These are phyloP conservation scores for Cepaea nemoralis DNA, from an alignment of 1,140 invertebrate species.

Conservation along the genomic window DNA sequence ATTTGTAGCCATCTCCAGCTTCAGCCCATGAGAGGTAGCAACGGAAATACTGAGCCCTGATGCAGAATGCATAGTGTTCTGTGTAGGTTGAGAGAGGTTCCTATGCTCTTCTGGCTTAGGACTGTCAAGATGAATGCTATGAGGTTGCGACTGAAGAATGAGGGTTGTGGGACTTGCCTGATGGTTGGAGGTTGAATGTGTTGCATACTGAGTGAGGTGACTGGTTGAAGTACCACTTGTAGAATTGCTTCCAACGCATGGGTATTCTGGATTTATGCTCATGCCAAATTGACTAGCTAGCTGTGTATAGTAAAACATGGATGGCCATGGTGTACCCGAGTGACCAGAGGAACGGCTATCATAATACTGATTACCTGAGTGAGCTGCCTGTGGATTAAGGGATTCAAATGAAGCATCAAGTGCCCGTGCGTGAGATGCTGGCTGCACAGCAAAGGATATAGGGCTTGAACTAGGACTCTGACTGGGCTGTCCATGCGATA, in stretches of 20 bases:
- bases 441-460: conserved; percentile 17
- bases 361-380: conserved; percentile 21
- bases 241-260: conserved; percentile 23
- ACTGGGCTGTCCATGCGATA: conserved; percentile 1
- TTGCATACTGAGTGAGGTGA: background rate
- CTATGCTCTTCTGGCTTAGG: conserved; percentile 15
- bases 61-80: background rate
- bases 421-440: background rate
- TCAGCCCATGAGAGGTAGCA: background rate
- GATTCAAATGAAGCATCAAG: conserved; percentile 9
- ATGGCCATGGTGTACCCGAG: conserved; percentile 37
- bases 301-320: conserved; percentile 48
- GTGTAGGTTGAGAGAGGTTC: background rate
- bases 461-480: conserved; percentile 24
- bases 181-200: conserved; percentile 5
- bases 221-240: background rate
- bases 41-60: background rate
- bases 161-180: background rate
- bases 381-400: conserved; percentile 3
- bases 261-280: conserved; percentile 43
- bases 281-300: conserved; percentile 51
- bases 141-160: conserved; percentile 20
- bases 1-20: background rate
- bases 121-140: background rate
- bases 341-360: background rate